Evolutionary conservation across 2,888 invertebrate genomes (phyloP), one percentile per base, ranked within the genome.

Genomic region (Lycocerus yunnanus): DNA sequence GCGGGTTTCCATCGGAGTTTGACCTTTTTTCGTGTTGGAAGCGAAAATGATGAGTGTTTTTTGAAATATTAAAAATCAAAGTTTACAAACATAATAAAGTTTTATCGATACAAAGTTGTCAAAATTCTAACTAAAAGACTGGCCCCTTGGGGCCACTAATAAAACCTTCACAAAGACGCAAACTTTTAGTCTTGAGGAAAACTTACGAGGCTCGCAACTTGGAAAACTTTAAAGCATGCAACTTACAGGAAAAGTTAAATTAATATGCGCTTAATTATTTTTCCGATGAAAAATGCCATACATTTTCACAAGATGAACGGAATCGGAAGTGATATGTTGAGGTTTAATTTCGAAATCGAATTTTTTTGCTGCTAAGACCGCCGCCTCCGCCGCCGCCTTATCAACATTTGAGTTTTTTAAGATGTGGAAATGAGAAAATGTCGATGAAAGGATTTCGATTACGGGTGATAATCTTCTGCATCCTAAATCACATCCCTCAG

Each of bases 401-500:
- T 66, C 71, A 67, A 60, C 71, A 67, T 61, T 67, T 24, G 67
- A 67, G 67, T 71, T 71, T 71, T 71, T 71, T 71, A 71, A 71
- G 61, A 67, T 66, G 71, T 71, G 71, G 68, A 73, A 75, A 71
- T 71, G 71, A 68, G 72, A 72, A 72, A 75, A 75, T 66, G 70
- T 73, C 75, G 72, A 73, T 73, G 75, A 68, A 73, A 71, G 77
- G 73, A 71, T 77, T 78, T 78, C 78, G 76, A 75, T 77, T 75
- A 75, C 69, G 73, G 72, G 72, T 75, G 79, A 79, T 79, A 79
- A 79, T 79, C 79, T 79, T 78, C 73, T 77, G 79, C 79, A 78
- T 75, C 71, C 75, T 75, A 78, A 79, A 78, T 79, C 78, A 79
- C 78, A 78, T 79, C 77, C 73, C 74, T 69, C 73, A 75, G 77